These are phyloP conservation scores for Cerastoderma edule DNA, from an alignment of 2,888 invertebrate species.

Conservation along the genomic window DNA sequence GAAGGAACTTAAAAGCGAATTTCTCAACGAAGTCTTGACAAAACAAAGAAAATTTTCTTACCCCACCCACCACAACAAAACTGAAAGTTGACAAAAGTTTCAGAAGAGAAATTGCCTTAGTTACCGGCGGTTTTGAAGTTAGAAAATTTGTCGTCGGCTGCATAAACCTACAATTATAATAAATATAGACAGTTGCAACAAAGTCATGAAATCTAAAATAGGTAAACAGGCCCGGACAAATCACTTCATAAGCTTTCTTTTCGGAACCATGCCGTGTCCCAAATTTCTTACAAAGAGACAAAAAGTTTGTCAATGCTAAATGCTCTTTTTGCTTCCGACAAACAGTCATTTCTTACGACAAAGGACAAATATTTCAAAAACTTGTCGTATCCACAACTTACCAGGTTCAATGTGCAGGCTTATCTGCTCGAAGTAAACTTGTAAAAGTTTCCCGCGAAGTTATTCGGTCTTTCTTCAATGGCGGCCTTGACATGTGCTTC, in stretches of 20 bases:
- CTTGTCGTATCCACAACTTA: background rate
- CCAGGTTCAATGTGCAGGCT: background rate
- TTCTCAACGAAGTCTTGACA: no score
- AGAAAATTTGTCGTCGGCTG: no score
- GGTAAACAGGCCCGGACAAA: background rate
- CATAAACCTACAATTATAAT: no score
- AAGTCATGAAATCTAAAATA: no score
- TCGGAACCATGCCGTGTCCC: slow-evolving; percentile 59
- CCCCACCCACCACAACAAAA: slow-evolving; percentile 36
- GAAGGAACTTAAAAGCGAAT: no score
- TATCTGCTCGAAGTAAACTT: slow-evolving; percentile 26
- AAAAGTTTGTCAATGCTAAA: slow-evolving; percentile 1
- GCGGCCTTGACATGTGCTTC: slow-evolving; percentile 64
- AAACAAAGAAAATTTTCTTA: slow-evolving; percentile 25
- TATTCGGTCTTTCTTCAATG: slow-evolving; percentile 48
- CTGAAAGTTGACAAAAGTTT: slow-evolving; percentile 43
- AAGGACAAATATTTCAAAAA: background rate
- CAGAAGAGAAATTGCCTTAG: slow-evolving; percentile 32
- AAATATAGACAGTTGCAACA: no score
- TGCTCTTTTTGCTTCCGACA: background rate
- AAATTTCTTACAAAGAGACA: slow-evolving; percentile 51
- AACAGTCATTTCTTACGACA: background rate
- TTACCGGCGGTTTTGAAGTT: slow-evolving; percentile 27
- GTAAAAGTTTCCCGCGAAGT: slow-evolving; percentile 60
- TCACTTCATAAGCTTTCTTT: background rate